Percentiles rank a stretch among this genome's conserved stretches.
Conservation (phyloP, 2,113 vertebrate genomes). For the Neodon shergylaensis region DNA sequence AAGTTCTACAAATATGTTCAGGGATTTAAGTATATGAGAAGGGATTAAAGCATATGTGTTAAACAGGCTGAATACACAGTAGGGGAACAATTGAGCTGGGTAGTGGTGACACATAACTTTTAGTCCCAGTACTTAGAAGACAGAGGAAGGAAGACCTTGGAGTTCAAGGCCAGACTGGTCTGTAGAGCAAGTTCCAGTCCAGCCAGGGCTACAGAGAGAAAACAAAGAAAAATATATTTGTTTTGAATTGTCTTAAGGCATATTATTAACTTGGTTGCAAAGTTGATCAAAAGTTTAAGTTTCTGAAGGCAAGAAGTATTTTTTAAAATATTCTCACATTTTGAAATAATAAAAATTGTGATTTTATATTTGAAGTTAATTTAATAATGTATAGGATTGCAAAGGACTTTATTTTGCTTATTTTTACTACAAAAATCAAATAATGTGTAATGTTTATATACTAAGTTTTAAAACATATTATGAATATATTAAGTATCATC, state of each 20-base stretch:
- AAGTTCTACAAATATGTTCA: slow-evolving; percentile 40
- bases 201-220: neutral
- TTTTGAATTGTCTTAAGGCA: neutral
- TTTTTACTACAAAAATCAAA: neutral
- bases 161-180: neutral
- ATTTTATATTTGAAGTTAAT: slow-evolving; percentile 25
- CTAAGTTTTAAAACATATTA: neutral
- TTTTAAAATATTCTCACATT: neutral
- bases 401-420: slow-evolving; percentile 38
- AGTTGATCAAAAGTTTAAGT: neutral
- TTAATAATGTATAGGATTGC: slow-evolving; percentile 14
- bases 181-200: neutral
- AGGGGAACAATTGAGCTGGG: neutral
- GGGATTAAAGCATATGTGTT: neutral
- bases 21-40: slow-evolving; percentile 17
- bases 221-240: neutral
- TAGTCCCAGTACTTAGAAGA: neutral
- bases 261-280: neutral
- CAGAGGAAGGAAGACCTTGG: neutral
- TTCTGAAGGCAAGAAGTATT: neutral
- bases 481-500: neutral
- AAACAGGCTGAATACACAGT: neutral
- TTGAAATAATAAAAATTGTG: neutral
- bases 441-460: neutral
- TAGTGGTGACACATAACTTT: neutral